Evolutionary conservation across 37 sponge, comb jelly and placozoan species (phyloP), one percentile per base, ranked within the genome.

Genomic region (Petrosia ficiformis): DNA sequence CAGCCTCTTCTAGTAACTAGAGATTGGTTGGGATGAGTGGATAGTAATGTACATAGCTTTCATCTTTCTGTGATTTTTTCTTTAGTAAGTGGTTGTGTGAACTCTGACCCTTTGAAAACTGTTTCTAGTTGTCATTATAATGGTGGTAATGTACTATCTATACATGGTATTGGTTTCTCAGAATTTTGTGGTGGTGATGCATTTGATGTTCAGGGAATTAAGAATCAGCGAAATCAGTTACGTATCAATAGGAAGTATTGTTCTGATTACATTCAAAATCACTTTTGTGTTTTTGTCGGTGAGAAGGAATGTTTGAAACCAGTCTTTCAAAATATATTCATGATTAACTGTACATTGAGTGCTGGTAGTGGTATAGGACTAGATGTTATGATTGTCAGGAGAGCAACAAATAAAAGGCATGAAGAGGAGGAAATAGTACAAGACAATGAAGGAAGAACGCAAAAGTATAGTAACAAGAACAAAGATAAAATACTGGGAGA

Each of bases 21-120:
- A n/a, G n/a, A n/a, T n/a, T n/a, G n/a, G n/a, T n/a, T n/a, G n/a
- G n/a, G n/a, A n/a, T n/a, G n/a, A n/a, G n/a, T n/a, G n/a, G n/a
- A n/a, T n/a, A n/a, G n/a, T n/a, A n/a, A n/a, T n/a, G n/a, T n/a
- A n/a, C n/a, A n/a, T n/a, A n/a, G n/a, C n/a, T n/a, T n/a, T n/a
- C n/a, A n/a, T n/a, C n/a, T n/a, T n/a, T n/a, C n/a, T n/a, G n/a
- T n/a, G n/a, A n/a, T 4, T 52, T 44, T 30, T 0, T 29, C 39
- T 35, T n/a, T 57, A 65, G 82, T 87, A 30, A 64, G 56, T 2
- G 87, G 87, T 28, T 87, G 87, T 48, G 59, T 38, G 0, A 76
- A 87, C 59, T 81, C 82, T 3, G 16, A 1, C 1, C 87, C 87
- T 0, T 24, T 34, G 10, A 70, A 57, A 4, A 77, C 77, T 8